A percentile compares a stretch with the other conserved stretches of the same genome.
These are phyloP conservation scores for Ennomos erosarius DNA, from an alignment of 2,888 invertebrate species.

Conservation along the genomic window DNA sequence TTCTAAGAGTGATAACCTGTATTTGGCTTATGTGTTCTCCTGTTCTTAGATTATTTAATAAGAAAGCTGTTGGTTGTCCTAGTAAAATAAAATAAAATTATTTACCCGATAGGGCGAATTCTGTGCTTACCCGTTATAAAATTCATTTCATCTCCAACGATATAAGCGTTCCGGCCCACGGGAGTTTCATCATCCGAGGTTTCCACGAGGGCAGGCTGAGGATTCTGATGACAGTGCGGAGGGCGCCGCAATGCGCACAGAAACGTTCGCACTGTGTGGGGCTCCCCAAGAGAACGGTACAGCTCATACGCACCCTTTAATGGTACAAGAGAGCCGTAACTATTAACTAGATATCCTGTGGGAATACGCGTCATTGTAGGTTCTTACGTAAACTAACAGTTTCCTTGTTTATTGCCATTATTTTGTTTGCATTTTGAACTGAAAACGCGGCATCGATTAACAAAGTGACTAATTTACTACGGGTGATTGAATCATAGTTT, in stretches of 20 bases:
- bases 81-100: too few relatives aligned
- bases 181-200: constrained; percentile 49
- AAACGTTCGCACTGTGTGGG: constrained; percentile 72
- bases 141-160: constrained; percentile 66
- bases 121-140: constrained; percentile 59
- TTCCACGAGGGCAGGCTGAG: constrained; percentile 52
- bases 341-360: constrained; percentile 63
- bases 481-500: not conserved
- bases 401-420: not conserved
- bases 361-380: not conserved
- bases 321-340: constrained; percentile 70
- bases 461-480: constrained; percentile 2
- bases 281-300: constrained; percentile 75
- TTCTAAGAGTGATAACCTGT: too few relatives aligned
- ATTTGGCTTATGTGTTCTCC: too few relatives aligned
- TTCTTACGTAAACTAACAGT: too few relatives aligned
- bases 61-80: too few relatives aligned
- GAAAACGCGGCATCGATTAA: not conserved
- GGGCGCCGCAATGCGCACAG: constrained; percentile 62
- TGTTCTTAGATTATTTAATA: too few relatives aligned
- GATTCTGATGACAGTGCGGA: constrained; percentile 53
- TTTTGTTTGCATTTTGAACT: not conserved
- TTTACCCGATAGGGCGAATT: too few relatives aligned
- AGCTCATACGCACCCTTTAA: constrained; percentile 72
- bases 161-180: constrained; percentile 64